Conservation (phyloP, 2,113 vertebrate species). For the Urocolius indicus region DNA sequence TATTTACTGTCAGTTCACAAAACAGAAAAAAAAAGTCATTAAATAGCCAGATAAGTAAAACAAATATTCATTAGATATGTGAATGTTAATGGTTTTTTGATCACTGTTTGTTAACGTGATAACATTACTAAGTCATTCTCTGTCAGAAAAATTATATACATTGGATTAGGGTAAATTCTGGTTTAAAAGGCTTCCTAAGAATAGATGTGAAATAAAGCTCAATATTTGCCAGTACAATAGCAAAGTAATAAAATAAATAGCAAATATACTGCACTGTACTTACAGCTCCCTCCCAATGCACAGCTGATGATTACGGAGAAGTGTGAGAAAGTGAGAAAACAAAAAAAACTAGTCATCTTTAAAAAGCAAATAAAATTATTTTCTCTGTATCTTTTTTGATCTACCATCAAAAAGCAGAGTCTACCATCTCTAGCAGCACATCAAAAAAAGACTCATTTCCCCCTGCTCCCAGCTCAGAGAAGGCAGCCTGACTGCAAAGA, state of each 20-base stretch:
- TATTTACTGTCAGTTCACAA: not conserved
- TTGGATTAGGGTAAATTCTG: not conserved
- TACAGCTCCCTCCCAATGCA: not conserved
- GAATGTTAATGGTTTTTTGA: not conserved
- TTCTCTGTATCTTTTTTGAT: not conserved
- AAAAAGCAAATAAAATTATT: not conserved
- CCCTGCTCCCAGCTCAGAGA: not conserved
- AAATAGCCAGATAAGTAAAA: not conserved
- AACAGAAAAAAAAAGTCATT: not conserved
- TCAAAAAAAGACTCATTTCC: fast-evolving
- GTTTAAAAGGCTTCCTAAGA: not conserved
- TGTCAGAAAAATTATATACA: not conserved
- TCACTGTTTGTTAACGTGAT: not conserved
- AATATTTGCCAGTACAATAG: not conserved
- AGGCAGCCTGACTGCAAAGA: not conserved
- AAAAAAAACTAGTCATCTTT: not conserved
- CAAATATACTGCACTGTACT: not conserved
- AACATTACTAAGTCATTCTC: not conserved
- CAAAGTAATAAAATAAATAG: not conserved
- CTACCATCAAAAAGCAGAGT: too few species aligned
- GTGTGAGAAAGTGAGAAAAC: not conserved
- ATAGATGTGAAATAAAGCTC: not conserved
- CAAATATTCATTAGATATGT: not conserved
- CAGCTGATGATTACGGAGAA: not conserved
- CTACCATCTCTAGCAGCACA: not conserved